phyloP scores from a whole-genome alignment of 2,888 invertebrate species.

The Harpalus rubripes region DNA sequence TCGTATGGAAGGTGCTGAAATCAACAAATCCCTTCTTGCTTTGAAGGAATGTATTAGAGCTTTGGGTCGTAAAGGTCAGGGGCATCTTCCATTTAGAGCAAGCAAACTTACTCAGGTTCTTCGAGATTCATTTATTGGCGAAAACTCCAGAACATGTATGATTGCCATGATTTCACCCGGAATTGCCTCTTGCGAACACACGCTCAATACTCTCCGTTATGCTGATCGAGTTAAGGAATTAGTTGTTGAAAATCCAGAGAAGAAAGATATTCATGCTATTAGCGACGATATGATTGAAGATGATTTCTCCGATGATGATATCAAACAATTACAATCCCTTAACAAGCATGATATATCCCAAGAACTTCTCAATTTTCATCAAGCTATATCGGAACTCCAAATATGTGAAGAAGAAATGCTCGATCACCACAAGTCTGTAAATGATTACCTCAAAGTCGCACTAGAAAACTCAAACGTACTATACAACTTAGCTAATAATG shows the following conservation, averaged over 20 bases:
- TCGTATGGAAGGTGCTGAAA: constrained; percentile 97
- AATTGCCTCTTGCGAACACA: constrained; percentile 97
- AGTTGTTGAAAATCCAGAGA: constrained; percentile 81
- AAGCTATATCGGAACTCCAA: constrained; percentile 96
- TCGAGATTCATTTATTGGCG: constrained; percentile 98
- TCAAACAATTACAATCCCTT: constrained; percentile 92
- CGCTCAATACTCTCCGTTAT: constrained; percentile 97
- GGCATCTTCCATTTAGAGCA: constrained; percentile 98
- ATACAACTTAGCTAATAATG: constrained; percentile 91
- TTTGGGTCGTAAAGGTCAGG: constrained; percentile 95
- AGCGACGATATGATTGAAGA: constrained; percentile 77
- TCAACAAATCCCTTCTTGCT: constrained; percentile 96
- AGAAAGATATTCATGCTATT: constrained; percentile 71
- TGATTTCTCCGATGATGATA: constrained; percentile 82
- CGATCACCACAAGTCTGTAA: constrained; percentile 92
- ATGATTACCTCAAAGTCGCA: constrained; percentile 85
- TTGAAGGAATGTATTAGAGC: constrained; percentile 99
- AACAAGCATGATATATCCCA: constrained; percentile 97
- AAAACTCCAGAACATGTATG: constrained; percentile 99
- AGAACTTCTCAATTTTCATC: constrained; percentile 96
- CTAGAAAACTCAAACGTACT: constrained; percentile 86
- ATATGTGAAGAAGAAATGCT: constrained; percentile 96
- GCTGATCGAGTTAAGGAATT: constrained; percentile 98
- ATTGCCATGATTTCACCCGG: constrained; percentile 99
- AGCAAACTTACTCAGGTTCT: constrained; percentile 97